phyloP scores from a whole-genome alignment of 92 coral and sea anemone genomes.

The Heliopora coerulea region DNA sequence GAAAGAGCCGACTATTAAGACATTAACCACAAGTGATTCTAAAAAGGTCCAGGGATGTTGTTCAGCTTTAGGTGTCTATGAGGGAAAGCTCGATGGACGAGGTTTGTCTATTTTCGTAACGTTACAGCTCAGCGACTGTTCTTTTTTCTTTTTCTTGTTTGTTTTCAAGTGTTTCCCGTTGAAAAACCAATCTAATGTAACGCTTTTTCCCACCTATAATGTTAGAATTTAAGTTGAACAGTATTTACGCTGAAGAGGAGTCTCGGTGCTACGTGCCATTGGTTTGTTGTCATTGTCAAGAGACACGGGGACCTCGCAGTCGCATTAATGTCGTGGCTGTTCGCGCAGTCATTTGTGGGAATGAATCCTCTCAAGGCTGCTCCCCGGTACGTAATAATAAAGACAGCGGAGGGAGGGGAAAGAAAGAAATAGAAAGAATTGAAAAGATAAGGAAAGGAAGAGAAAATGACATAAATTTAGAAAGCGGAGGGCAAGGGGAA shows the following conservation, averaged over 20 bases:
- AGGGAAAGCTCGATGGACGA: neutral
- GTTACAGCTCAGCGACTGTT: no score
- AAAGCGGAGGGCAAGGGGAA: no score
- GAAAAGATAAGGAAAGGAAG: no score
- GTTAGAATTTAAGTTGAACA: conserved; percentile 51
- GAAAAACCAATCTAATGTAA: neutral
- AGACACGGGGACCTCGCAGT: conserved; percentile 2
- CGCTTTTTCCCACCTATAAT: neutral
- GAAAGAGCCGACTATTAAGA: neutral
- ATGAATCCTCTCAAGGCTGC: neutral
- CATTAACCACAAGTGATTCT: neutral
- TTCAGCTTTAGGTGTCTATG: neutral
- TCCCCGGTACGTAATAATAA: conserved; percentile 16
- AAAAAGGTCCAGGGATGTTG: conserved; percentile 4
- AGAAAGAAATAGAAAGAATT: no score
- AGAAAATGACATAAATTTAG: no score
- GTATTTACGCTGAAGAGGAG: conserved; percentile 53
- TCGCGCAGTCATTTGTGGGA: conserved; percentile 3
- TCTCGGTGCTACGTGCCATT: conserved; percentile 58
- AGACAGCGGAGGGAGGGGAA: no score
- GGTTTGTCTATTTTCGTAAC: neutral
- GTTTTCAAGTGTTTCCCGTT: no score
- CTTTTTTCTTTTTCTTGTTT: no score
- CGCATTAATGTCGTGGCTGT: neutral
- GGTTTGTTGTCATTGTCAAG: conserved; percentile 41